Conservation (phyloP, 2,797 vertebrate species). For the Sebastes vulpes region DNA sequence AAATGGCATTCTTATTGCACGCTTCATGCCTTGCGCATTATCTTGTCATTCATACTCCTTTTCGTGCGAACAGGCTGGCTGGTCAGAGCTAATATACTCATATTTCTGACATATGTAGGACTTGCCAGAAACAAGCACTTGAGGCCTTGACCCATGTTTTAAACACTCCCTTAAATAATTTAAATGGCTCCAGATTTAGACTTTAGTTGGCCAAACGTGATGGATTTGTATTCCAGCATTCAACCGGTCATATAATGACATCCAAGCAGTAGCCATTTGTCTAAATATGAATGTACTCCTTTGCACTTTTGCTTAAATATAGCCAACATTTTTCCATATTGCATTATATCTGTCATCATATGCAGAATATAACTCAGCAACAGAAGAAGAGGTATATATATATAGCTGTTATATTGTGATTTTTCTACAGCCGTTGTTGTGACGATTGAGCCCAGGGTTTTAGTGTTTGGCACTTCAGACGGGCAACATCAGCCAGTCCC, state of each 20-base stretch:
- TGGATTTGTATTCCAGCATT: slow-evolving; percentile 35
- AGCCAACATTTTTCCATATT: slow-evolving; percentile 19
- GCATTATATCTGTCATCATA: slow-evolving; percentile 19
- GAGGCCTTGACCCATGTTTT: slow-evolving; percentile 27
- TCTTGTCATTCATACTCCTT: accelerated
- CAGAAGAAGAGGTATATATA: neutral
- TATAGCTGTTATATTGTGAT: neutral
- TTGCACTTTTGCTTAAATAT: neutral
- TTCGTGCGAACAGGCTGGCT: neutral
- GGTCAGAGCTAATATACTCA: neutral
- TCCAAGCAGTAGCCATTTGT: neutral
- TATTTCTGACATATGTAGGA: slow-evolving; percentile 19
- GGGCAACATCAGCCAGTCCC: slow-evolving; percentile 37
- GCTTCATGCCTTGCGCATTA: accelerated
- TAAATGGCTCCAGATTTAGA: slow-evolving; percentile 51
- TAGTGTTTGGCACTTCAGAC: slow-evolving; percentile 36
- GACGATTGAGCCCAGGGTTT: slow-evolving; percentile 20
- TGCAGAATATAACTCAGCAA: slow-evolving; percentile 3
- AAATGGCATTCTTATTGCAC: no score
- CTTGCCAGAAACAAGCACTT: slow-evolving; percentile 26
- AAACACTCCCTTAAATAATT: slow-evolving; percentile 39
- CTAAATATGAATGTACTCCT: neutral
- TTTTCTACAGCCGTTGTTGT: slow-evolving; percentile 15
- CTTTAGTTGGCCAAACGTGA: slow-evolving; percentile 31
- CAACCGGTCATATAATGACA: neutral